These are phyloP conservation scores for Chionis minor DNA, from an alignment of 2,113 vertebrate species.

Conservation along the genomic window DNA sequence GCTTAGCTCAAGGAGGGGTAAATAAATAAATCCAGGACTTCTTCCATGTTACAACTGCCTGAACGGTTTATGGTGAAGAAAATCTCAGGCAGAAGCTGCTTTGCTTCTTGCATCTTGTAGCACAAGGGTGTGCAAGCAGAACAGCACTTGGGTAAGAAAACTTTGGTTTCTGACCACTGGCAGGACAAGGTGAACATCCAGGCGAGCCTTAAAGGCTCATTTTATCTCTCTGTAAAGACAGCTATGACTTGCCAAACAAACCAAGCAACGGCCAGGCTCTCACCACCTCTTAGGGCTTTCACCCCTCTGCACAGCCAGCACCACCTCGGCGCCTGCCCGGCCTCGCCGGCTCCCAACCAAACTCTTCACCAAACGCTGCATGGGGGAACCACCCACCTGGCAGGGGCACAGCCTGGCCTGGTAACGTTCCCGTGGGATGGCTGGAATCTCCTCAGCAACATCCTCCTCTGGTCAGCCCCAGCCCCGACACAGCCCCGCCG, in stretches of 20 bases:
- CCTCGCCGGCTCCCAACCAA: background rate
- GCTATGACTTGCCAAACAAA: background rate
- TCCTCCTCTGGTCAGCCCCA: background rate
- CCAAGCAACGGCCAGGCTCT: background rate
- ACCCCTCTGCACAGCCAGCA: background rate
- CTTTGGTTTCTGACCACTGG: background rate
- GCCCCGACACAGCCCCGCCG: background rate
- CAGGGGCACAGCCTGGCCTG: accelerated
- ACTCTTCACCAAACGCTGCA: background rate
- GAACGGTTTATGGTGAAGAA: background rate
- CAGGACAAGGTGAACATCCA: background rate
- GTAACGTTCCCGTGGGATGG: accelerated
- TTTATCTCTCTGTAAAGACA: background rate
- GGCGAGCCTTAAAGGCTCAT: background rate
- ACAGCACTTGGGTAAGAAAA: background rate
- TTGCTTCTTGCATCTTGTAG: background rate
- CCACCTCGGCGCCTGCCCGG: background rate
- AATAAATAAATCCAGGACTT: background rate
- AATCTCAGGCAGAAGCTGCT: background rate
- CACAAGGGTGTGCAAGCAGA: background rate
- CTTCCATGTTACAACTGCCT: background rate
- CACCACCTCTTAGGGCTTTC: accelerated
- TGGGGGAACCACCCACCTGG: background rate
- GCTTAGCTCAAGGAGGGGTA: background rate
- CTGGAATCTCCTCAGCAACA: background rate